Percentiles rank a stretch among this genome's conserved stretches.
These are phyloP conservation scores for Drosophila ficusphila DNA, from an alignment of 1,140 invertebrate genomes.

Conservation along the genomic window DNA sequence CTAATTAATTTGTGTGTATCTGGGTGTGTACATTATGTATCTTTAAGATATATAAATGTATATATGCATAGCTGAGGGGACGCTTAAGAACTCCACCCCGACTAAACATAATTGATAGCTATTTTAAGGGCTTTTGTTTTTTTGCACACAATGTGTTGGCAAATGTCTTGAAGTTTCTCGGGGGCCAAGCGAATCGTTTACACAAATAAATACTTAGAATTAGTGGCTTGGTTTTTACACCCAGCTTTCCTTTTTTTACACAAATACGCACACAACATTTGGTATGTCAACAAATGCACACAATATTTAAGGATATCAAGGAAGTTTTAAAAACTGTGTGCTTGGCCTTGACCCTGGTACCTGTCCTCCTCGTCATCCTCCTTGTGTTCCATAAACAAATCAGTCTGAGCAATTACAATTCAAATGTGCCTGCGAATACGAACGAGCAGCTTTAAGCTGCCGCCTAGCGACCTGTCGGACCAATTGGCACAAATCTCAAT, in stretches of 20 bases:
- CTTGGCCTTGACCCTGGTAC: constrained; percentile 11
- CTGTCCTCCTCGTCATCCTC: background rate
- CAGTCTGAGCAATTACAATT: constrained; percentile 80
- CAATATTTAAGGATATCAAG: constrained; percentile 23
- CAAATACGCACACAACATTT: constrained; percentile 16
- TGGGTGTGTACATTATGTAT: constrained; percentile 30
- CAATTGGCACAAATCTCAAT: constrained; percentile 64
- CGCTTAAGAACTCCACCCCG: background rate
- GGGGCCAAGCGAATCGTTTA: constrained; percentile 34
- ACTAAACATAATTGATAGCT: constrained; percentile 6
- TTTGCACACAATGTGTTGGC: constrained; percentile 19
- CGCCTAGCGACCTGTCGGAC: constrained; percentile 55
- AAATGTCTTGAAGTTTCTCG: constrained; percentile 36
- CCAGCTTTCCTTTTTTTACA: constrained; percentile 1
- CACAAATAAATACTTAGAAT: constrained; percentile 61
- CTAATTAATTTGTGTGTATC: constrained; percentile 33
- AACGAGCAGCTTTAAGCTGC: constrained; percentile 56
- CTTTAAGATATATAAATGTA: constrained; percentile 47
- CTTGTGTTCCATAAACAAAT: constrained; percentile 53
- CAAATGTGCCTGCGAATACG: constrained; percentile 55
- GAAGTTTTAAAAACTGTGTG: constrained; percentile 68
- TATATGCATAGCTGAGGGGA: background rate
- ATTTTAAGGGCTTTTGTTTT: constrained; percentile 30
- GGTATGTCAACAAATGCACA: constrained; percentile 26
- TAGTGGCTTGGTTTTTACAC: constrained; percentile 25